Evolutionary conservation across 2,888 invertebrate species (phyloP), one percentile per base, ranked within the genome.

Genomic region (Drosophila sordidula): DNA sequence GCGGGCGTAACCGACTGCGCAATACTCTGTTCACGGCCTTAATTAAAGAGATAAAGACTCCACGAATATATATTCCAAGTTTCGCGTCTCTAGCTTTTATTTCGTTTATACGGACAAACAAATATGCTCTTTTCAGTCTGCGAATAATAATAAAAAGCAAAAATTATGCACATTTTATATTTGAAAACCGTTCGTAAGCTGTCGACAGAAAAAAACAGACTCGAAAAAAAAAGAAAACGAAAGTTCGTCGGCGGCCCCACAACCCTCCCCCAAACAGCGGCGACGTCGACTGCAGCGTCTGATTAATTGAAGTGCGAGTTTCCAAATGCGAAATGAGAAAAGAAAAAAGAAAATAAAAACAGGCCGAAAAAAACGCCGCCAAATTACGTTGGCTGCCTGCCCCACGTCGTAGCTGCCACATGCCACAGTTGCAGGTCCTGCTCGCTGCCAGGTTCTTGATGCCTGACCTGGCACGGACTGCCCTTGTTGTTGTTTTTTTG

Each of bases 241-340:
- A 57, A 50, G 55, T 57, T 29, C 71, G 70, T 26, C 36, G 12
- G 12, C 42, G 54, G 54, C 36, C 26, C 11, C 18, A 32, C 39
- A 55, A 42, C 6, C 29, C 59, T 14, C 67, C 26, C 51, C 42
- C 42, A 38, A 36, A 6, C 18, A 34, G 36, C 56, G n/a, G 41
- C 56, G 47, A 25, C 63, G 65, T 22, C 45, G 58, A 80, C 83
- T 49, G 78, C 75, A 68, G 55, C 82, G 75, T 78, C 89, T 83
- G 83, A 83, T 89, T 85, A 85, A 85, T 85, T 85, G 87, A 85
- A 85, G 90, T 85, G 89, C 87, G 85, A 85, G 89, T 79, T 79
- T 70, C 74, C 63, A 68, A 75, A 75, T 75, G 81, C 68, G 78
- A 76, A 87, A 68, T 49, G 45, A 52, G 67, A 68, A 65, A 69